phyloP scores from a whole-genome alignment of 1,140 invertebrate species.

The Drosophila erecta region DNA sequence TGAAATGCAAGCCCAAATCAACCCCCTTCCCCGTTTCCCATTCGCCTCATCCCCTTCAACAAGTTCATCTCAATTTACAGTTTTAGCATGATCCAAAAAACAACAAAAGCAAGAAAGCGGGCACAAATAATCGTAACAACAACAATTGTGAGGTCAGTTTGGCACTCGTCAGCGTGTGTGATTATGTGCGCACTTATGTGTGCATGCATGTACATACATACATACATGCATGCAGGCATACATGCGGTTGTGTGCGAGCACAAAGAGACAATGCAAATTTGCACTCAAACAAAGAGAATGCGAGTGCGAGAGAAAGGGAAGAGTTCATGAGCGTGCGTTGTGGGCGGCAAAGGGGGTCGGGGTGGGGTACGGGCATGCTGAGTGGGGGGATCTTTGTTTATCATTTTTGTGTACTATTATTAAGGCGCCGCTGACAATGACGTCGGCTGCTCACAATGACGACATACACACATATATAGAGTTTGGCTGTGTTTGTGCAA shows the following conservation, averaged over 20 bases:
- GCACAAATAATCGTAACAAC: slow-evolving; percentile 11
- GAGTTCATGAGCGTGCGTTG: slow-evolving; percentile 14
- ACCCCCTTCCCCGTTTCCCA: background rate
- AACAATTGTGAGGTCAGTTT: slow-evolving; percentile 56
- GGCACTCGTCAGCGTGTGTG: slow-evolving; percentile 30
- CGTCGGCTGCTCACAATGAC: slow-evolving; percentile 1
- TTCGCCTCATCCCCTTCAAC: background rate
- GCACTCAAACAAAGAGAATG: slow-evolving; percentile 34
- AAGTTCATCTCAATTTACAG: slow-evolving; percentile 49
- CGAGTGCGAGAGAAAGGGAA: slow-evolving; percentile 10
- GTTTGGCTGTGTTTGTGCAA: slow-evolving; percentile 11
- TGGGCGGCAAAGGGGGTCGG: background rate
- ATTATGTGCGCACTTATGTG: slow-evolving; percentile 3
- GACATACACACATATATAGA: background rate
- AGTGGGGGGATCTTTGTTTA: slow-evolving; percentile 34
- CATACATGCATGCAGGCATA: too few relatives aligned
- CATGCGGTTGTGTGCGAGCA: slow-evolving; percentile 8
- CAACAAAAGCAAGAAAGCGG: slow-evolving; percentile 1
- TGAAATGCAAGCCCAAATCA: slow-evolving; percentile 4
- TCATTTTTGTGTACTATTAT: slow-evolving; percentile 34
- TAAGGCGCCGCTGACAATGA: slow-evolving; percentile 6
- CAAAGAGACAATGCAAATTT: slow-evolving; percentile 47
- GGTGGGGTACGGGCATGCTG: too few relatives aligned
- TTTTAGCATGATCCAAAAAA: slow-evolving; percentile 30
- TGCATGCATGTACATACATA: too few relatives aligned